Evolutionary conservation across 1,140 invertebrate species (phyloP), one percentile per base, ranked within the genome.

Genomic region (Hylyphantes graminicola): DNA sequence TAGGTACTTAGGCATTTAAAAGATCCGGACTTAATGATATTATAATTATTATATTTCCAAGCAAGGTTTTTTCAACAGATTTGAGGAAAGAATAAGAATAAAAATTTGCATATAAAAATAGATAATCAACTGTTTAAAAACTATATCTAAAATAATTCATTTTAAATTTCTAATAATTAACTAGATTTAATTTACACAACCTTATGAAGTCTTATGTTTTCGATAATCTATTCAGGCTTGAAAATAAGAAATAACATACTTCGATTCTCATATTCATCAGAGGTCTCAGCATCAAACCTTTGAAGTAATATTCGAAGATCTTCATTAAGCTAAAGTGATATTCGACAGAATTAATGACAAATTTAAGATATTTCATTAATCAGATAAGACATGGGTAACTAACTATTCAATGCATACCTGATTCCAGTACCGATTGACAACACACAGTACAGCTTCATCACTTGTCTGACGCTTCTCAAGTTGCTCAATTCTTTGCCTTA

Each of bases 361-460:
- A 5, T 35, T 35, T 35, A 35, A 35, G 5, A 35, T 35, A 35
- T 35, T 35, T 35, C 35, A 5, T 35, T 35, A 35, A 12, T 8
- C 12, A 65, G 6, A 6, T 19, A 17, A 19, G 0, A 21, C 48
- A 65, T 65, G 19, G 57, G n/a, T n/a, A n/a, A n/a, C 57, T 61
- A 61, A 17, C 12, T 17, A 73, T 73, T n/a, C 12, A 68, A 13
- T 59, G n/a, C 7, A 53, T 65, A 87, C 87, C 85, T 97, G 94
- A 91, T 97, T 99, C 97, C 97, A 99, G 90, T 99, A 98, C 85
- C 97, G 92, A 91, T 99, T 99, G 10, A 99, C 96, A 83, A 98
- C 97, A 92, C 97, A 98, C 11, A 99, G 91, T 13, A 99, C 97
- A 86, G 97, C 96, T 92, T 99, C 98, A 90, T 99, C 97, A 90